phyloP scores from a whole-genome alignment of 2,113 vertebrate genomes.

The Oryzias woworae region DNA sequence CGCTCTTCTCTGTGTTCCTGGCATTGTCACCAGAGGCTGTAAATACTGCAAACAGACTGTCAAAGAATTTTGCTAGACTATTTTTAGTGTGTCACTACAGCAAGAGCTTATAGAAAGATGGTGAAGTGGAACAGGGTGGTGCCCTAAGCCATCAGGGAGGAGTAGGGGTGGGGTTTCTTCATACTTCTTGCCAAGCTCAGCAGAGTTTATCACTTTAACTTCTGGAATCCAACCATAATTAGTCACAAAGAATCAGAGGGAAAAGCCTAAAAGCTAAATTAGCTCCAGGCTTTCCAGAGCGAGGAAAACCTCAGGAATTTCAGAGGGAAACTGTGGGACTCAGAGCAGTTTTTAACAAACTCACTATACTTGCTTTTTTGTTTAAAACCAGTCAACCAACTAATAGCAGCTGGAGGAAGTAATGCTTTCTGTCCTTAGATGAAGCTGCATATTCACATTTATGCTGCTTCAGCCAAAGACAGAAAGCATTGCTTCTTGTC shows the following conservation, averaged over 20 bases:
- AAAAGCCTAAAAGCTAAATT: conserved; percentile 72
- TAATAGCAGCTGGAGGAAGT: conserved; percentile 17
- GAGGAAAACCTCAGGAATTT: conserved; percentile 76
- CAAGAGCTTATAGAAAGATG: conserved; percentile 9
- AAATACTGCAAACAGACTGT: conserved; percentile 66
- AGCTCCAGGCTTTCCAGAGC: conserved; percentile 68
- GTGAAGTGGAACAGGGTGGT: conserved; percentile 16
- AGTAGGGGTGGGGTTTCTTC: conserved; percentile 27
- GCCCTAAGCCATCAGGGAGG: conserved; percentile 10
- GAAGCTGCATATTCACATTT: neutral
- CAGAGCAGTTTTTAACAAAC: conserved; percentile 56
- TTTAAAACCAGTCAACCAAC: conserved; percentile 24
- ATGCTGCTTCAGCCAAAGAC: too few species aligned
- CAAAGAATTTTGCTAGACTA: conserved; percentile 57
- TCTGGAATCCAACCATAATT: conserved; percentile 72
- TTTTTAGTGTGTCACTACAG: conserved; percentile 65
- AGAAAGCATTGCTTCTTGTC: too few species aligned
- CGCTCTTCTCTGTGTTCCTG: conserved; percentile 54
- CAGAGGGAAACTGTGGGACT: conserved; percentile 52
- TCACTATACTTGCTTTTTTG: conserved; percentile 22
- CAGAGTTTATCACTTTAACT: conserved; percentile 76
- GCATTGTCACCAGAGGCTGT: conserved; percentile 60
- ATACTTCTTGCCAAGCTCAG: conserved; percentile 49
- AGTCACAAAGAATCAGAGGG: conserved; percentile 71
- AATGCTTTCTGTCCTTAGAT: conserved; percentile 7